These are phyloP conservation scores for Drosophila leontia DNA, from an alignment of 1,140 invertebrate genomes.

Conservation along the genomic window DNA sequence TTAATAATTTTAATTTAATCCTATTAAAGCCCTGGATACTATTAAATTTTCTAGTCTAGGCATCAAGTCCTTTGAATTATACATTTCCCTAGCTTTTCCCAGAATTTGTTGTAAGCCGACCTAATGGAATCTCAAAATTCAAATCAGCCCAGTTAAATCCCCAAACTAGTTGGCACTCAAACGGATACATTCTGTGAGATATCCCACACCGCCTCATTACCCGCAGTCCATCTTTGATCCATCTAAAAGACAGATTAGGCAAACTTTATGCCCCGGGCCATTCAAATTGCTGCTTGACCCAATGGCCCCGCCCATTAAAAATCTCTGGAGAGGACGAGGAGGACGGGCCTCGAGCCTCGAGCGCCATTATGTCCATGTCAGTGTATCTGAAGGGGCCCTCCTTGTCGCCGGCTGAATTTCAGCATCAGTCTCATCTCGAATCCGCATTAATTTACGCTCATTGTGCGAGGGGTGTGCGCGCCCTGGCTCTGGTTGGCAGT, in stretches of 20 bases:
- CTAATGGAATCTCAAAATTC: constrained; percentile 21
- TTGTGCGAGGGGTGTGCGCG: constrained; percentile 47
- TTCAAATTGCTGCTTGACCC: constrained; percentile 65
- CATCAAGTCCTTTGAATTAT: background rate
- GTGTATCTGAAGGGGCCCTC: constrained; percentile 43
- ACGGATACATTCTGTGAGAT: constrained; percentile 14
- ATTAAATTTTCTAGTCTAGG: background rate
- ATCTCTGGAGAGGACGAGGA: constrained; percentile 18
- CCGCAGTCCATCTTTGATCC: constrained; percentile 51
- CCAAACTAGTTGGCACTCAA: constrained; percentile 22
- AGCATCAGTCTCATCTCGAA: constrained; percentile 58
- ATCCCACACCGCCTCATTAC: constrained; percentile 38
- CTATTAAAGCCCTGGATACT: background rate
- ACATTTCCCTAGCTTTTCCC: background rate
- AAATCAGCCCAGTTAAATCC: constrained; percentile 18
- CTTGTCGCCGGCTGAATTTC: constrained; percentile 22
- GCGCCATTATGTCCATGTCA: constrained; percentile 63
- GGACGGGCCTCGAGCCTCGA: constrained; percentile 43
- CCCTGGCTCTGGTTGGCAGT: constrained; percentile 15
- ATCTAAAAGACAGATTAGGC: constrained; percentile 66
- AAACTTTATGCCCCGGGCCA: constrained; percentile 60
- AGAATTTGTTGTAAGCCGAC: background rate
- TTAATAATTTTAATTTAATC: background rate
- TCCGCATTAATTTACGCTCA: constrained; percentile 78
- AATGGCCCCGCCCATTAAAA: constrained; percentile 51